Base-by-base conservation (phyloP, 2,113 vertebrate genomes). In the Osmerus eperlanus region DNA sequence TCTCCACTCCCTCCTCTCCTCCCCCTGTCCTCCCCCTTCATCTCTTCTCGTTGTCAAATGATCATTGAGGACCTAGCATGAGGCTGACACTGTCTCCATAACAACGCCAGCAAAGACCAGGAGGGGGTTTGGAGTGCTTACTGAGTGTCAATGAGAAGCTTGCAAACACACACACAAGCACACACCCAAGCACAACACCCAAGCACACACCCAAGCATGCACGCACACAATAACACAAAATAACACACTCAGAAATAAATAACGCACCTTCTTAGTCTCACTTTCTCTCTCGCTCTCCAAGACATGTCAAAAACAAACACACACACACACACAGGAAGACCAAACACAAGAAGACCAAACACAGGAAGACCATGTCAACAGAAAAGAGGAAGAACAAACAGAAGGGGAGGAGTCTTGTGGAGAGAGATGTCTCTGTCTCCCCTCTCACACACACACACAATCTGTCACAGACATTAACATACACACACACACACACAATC, bases 71-170 rank as follows among this genome's bases (percentile, higher is more conserved):
- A 89, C 76, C 51, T 72, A 84, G 83, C 67, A 76, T 86, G 86
- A 83, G 82, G 83, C 85, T 86, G 85, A 89, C 85, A 86, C 82
- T 75, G 89, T 90, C 88, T 78, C 89, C 89, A 87, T 84, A 85
- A 88, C 89, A 90, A 90, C 89, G 73, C 78, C 82, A 79, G 81
- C 85, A 81, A 89, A 79, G 82, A 80, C 81, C 79, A 81, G 84
- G 77, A 85, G 82, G 84, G 82, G 82, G 78, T 74, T 83, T 76
- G 83, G 86, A 81, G 76, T 83, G 85, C 83, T 88, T 84, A 76
- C 77, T 78, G 71, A 77, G 78, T 85, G 82, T 83, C 69, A 82
- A 84, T 75, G 83, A 85, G 80, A 77, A 84, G 67, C 62, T 64
- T 63, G 66, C 36, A 76, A 70, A 68, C 66, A 75, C 29, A 65